Base-by-base conservation (phyloP, 2,888 invertebrate genomes). In the Seira sanloemensis region DNA sequence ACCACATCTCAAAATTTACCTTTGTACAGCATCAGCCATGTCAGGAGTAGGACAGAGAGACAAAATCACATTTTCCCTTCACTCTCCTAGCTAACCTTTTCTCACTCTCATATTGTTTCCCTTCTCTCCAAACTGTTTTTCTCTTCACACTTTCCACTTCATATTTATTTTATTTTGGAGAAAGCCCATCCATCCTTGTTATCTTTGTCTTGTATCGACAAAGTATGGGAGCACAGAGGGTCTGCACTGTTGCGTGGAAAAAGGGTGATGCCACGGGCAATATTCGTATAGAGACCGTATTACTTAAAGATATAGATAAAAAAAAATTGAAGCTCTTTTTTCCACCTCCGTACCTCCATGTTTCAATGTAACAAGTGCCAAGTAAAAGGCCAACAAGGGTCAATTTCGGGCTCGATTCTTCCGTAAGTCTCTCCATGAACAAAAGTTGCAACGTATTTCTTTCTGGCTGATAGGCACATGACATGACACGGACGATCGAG, bases 151-250 rank as follows among this genome's bases (percentile, higher is more conserved):
- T n/a, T 37, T 37, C 27, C 67, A 24, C 67, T 69, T 69, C 37
- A 37, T 19, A 27, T 19, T n/a, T n/a, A n/a, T n/a, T n/a, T n/a
- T n/a, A n/a, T n/a, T n/a, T n/a, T n/a, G n/a, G n/a, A n/a, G n/a
- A n/a, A n/a, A n/a, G 12, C 18, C 69, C 69, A 69, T 69, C 27
- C 26, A 19, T 69, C 62, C 75, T 75, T 21, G 65, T 75, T 76
- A 76, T 76, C 76, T 21, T 25, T 74, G 62, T 21, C 75, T 66
- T 46, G n/a, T n/a, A n/a, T n/a, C n/a, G n/a, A n/a, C n/a, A n/a
- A n/a, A n/a, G n/a, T n/a, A n/a, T n/a, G n/a, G n/a, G n/a, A n/a
- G n/a, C n/a, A n/a, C n/a, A n/a, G n/a, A n/a, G n/a, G n/a, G n/a
- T n/a, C n/a, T 21, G 37, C 37, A 75, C 75, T 65, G 66, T 75